Evolutionary conservation across 2,113 vertebrate genomes (phyloP).

Genomic region (Trematocara macrostoma): DNA sequence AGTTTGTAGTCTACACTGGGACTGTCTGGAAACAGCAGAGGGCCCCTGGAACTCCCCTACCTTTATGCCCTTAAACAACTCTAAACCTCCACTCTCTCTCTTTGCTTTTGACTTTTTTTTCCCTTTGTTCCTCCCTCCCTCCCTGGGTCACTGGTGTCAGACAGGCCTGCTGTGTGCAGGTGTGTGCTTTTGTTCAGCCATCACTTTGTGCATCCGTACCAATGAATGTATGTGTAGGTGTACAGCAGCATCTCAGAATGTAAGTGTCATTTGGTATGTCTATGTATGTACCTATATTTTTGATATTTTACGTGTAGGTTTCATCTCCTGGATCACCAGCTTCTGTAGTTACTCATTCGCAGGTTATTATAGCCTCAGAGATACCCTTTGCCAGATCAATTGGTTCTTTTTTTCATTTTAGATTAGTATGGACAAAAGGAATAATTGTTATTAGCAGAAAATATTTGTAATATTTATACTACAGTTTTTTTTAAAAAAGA

Average conservation of each 20-base stretch:
- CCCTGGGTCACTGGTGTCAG: conserved; percentile 65
- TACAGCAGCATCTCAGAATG: conserved; percentile 17
- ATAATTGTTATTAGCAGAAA: not conserved
- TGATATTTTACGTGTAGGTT: conserved; percentile 1
- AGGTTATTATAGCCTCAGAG: not conserved
- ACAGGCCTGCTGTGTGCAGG: conserved; percentile 75
- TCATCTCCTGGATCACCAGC: not conserved
- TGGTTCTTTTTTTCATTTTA: not conserved
- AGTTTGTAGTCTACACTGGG: conserved; percentile 68
- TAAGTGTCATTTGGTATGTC: not conserved
- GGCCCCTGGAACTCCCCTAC: conserved; percentile 56
- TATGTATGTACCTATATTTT: not conserved
- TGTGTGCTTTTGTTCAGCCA: conserved; percentile 64
- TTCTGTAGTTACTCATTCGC: conserved; percentile 3
- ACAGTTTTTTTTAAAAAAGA: not conserved
- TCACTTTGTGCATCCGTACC: conserved; percentile 36
- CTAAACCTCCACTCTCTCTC: conserved; percentile 53
- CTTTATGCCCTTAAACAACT: conserved; percentile 70
- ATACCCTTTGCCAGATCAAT: not conserved
- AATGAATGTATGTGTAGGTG: conserved; percentile 33
- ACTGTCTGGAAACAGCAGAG: conserved; percentile 69
- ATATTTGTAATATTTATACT: not conserved
- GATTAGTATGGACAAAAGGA: not conserved
- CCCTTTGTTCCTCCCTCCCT: conserved; percentile 52
- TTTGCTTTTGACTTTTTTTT: conserved; percentile 38